Evolutionary conservation across 2,888 invertebrate genomes (phyloP).

Genomic region (Biston stratarius): DNA sequence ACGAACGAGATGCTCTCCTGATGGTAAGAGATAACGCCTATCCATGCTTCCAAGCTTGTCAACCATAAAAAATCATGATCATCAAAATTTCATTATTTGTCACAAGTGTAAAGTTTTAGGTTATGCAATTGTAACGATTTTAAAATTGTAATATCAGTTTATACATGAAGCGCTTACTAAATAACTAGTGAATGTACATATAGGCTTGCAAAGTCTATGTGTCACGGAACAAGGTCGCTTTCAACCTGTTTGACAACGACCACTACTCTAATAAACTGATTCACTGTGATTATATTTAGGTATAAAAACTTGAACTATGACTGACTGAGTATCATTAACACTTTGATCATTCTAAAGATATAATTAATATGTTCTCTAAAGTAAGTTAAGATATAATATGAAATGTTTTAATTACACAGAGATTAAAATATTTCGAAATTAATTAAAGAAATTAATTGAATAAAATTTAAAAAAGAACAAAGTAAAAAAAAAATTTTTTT

Average conservation of each 20-base stretch:
- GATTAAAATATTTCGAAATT: too few relatives aligned
- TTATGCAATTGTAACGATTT: too few relatives aligned
- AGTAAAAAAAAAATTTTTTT: too few relatives aligned
- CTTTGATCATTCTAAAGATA: conserved; percentile 50
- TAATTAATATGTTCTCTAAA: conserved; percentile 64
- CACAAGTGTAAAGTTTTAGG: too few relatives aligned
- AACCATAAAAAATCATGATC: too few relatives aligned
- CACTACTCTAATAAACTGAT: conserved; percentile 58
- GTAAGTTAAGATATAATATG: conserved; percentile 48
- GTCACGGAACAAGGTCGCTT: conserved; percentile 49
- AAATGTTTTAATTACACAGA: too few relatives aligned
- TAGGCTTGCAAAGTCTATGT: conserved; percentile 46
- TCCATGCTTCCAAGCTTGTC: too few relatives aligned
- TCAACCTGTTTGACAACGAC: conserved; percentile 52
- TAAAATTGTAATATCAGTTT: conserved; percentile 15
- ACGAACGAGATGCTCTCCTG: too few relatives aligned
- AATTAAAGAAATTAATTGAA: too few relatives aligned
- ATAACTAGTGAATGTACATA: conserved; percentile 48
- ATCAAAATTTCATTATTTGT: too few relatives aligned
- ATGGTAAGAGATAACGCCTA: too few relatives aligned
- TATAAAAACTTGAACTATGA: conserved; percentile 61
- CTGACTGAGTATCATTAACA: conserved; percentile 54
- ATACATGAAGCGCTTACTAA: conserved; percentile 40
- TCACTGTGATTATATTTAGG: conserved; percentile 45
- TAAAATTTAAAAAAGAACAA: too few relatives aligned